Percentiles rank a stretch among this genome's conserved stretches.
These are phyloP conservation scores for Procambarus clarkii DNA, from an alignment of 1,140 invertebrate genomes.

Conservation along the genomic window DNA sequence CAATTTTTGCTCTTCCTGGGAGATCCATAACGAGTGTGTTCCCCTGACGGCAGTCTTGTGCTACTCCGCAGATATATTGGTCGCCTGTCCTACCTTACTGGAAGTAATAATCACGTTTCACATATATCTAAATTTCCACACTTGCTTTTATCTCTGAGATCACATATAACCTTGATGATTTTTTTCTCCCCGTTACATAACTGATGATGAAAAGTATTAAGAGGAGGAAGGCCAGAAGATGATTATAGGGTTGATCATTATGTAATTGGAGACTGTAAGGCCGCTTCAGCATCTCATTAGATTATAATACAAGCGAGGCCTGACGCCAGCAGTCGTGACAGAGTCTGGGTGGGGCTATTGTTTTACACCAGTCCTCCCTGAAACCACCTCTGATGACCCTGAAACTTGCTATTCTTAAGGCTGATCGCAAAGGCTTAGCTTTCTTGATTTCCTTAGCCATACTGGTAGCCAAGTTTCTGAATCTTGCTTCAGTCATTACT, in stretches of 20 bases:
- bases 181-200: not conserved
- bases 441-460: too few species aligned
- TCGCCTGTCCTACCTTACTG: not conserved
- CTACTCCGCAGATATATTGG: not conserved
- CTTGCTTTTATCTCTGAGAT: not conserved
- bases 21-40: not conserved
- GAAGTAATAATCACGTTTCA: not conserved
- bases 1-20: not conserved
- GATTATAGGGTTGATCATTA: not conserved
- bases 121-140: not conserved
- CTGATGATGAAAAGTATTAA: not conserved
- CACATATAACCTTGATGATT: not conserved
- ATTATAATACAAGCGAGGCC: not conserved
- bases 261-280: not conserved
- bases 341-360: not conserved
- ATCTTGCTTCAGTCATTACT: too few species aligned
- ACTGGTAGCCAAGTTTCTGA: too few species aligned
- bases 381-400: too few species aligned
- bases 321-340: not conserved
- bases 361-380: not conserved
- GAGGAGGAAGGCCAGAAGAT: not conserved
- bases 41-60: not conserved
- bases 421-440: too few species aligned
- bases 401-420: too few species aligned
- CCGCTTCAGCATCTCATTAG: not conserved